Evolutionary conservation across 2,113 vertebrate genomes (phyloP).

Genomic region (Nanorana parkeri): DNA sequence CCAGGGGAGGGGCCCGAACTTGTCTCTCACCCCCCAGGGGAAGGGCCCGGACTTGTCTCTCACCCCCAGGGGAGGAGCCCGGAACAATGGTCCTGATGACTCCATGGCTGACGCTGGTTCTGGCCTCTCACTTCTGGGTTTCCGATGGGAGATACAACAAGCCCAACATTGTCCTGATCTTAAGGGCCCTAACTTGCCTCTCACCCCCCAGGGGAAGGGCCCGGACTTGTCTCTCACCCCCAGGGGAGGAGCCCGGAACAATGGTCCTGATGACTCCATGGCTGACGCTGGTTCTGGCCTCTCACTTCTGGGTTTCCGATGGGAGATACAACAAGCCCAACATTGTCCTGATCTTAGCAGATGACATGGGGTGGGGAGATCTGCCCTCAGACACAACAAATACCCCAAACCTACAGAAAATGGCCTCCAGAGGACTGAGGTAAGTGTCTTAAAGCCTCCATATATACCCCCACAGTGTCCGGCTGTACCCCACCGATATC

Average conservation of each 20-base stretch:
- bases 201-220: too few relatives aligned
- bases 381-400: conserved; percentile 75
- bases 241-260: not conserved
- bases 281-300: conserved; percentile 53
- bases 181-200: too few relatives aligned
- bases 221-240: too few relatives aligned
- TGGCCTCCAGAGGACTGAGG: conserved; percentile 86
- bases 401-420: conserved; percentile 81
- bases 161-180: conserved; percentile 91
- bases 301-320: conserved; percentile 59
- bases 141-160: conserved; percentile 45
- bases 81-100: not conserved
- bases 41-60: too few relatives aligned
- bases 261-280: conserved; percentile 57
- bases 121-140: conserved; percentile 61
- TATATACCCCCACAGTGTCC: too few relatives aligned
- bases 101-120: conserved; percentile 62
- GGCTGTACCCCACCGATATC: too few relatives aligned
- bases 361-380: conserved; percentile 96
- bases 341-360: conserved; percentile 90
- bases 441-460: conserved; percentile 58
- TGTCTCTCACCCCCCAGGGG: too few relatives aligned
- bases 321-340: conserved; percentile 73
- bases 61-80: too few relatives aligned
- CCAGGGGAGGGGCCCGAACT: too few relatives aligned